Percentiles rank a stretch among this genome's conserved stretches.
These are phyloP conservation scores for Manacus vitellinus DNA, from an alignment of 2,113 vertebrate species.

Conservation along the genomic window DNA sequence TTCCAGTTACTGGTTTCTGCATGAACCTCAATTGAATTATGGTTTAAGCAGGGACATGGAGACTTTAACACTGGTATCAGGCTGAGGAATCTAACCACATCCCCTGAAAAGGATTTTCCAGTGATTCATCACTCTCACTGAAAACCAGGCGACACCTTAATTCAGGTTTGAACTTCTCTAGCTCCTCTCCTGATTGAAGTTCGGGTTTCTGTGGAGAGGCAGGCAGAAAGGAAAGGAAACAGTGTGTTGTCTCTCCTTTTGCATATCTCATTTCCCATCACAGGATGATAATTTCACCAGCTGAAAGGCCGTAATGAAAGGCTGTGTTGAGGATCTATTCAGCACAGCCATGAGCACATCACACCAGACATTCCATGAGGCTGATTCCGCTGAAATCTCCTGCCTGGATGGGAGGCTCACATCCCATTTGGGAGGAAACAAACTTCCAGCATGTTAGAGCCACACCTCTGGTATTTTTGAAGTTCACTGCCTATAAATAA, in stretches of 20 bases:
- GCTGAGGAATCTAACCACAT: conserved; percentile 35
- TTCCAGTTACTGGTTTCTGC: conserved; percentile 51
- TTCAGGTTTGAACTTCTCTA: conserved; percentile 33
- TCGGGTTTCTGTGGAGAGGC: neutral
- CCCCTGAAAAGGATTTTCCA: conserved; percentile 21
- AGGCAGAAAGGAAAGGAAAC: conserved; percentile 16
- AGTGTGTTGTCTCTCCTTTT: neutral
- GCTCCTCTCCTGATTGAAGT: conserved; percentile 16
- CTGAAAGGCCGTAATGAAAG: conserved; percentile 9
- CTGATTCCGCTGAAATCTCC: neutral
- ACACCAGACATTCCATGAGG: neutral
- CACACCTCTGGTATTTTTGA: conserved; percentile 24
- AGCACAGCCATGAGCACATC: neutral
- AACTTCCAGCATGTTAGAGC: neutral
- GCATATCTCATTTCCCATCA: conserved; percentile 30
- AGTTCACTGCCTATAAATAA: conserved; percentile 7
- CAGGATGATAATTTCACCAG: neutral
- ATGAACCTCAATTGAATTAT: conserved; percentile 30
- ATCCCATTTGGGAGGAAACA: neutral
- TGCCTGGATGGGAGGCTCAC: neutral
- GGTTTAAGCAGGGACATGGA: conserved; percentile 18
- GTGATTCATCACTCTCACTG: conserved; percentile 49
- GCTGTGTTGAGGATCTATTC: conserved; percentile 9
- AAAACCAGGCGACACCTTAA: conserved; percentile 42
- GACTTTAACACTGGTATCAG: conserved; percentile 42